Conservation (phyloP, 2,888 invertebrate genomes). For the Emmelina monodactyla region DNA sequence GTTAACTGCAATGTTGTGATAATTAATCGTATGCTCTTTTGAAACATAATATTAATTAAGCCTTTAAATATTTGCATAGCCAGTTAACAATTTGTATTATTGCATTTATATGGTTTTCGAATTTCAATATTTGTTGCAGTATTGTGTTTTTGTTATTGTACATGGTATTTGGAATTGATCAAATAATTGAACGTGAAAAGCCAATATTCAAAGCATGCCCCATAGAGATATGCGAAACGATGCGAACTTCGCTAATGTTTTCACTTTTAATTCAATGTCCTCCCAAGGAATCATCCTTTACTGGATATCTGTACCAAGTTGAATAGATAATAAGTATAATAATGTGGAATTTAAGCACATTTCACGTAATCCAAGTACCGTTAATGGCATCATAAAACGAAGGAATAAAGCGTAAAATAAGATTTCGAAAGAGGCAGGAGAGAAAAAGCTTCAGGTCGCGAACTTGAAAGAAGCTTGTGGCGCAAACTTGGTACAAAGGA, state of each 20-base stretch:
- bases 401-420: background rate
- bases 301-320: background rate
- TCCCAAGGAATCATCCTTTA: background rate
- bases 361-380: background rate
- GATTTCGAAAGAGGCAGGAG: background rate
- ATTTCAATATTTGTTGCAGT: no score
- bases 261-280: background rate
- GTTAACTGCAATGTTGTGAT: no score
- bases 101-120: no score
- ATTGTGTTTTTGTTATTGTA: no score
- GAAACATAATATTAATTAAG: no score
- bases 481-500: background rate
- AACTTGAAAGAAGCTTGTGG: background rate
- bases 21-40: no score
- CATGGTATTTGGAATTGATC: no score
- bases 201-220: no score
- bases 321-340: constrained; percentile 1
- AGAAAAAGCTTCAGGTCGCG: background rate
- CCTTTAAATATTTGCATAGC: no score
- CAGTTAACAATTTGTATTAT: no score
- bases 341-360: constrained; percentile 1
- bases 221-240: no score
- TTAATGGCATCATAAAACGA: background rate
- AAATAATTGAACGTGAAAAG: no score
- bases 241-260: background rate